These are phyloP conservation scores for Parasteatoda tepidariorum DNA, from an alignment of 1,140 invertebrate species.

Conservation along the genomic window DNA sequence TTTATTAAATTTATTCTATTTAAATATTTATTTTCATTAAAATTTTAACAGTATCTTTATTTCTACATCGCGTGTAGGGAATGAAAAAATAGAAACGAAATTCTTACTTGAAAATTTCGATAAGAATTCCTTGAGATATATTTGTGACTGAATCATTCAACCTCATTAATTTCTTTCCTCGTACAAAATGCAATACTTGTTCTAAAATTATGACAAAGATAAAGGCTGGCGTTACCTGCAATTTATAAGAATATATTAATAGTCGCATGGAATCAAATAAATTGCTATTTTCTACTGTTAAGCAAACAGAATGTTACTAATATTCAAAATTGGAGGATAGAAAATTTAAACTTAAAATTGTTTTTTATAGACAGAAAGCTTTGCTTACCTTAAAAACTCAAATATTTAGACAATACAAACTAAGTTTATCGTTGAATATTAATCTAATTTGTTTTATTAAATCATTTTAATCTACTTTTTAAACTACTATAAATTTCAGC, in stretches of 20 bases:
- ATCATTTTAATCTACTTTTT: no score
- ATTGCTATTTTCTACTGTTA: not conserved
- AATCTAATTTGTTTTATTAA: no score
- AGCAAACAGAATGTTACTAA: not conserved
- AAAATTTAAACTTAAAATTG: not conserved
- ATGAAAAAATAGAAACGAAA: no score
- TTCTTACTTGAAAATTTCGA: constrained; percentile 38
- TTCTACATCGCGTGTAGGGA: no score
- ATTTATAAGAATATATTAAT: no score
- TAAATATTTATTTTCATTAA: no score
- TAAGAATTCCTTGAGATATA: constrained; percentile 26
- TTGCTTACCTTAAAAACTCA: no score
- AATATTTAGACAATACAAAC: not conserved
- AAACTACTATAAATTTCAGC: no score
- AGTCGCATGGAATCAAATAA: not conserved
- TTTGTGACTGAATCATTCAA: constrained; percentile 34
- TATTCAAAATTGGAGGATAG: not conserved
- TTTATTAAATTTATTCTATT: no score
- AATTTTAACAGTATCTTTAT: no score
- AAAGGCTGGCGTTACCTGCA: constrained; percentile 26
- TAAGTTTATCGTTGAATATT: no score
- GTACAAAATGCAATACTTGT: constrained; percentile 1
- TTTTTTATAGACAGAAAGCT: not conserved
- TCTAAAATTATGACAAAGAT: constrained; percentile 42
- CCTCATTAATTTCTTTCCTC: constrained; percentile 25